These are phyloP conservation scores for Sebastes itinus DNA, from an alignment of 2,797 vertebrate species.

Conservation along the genomic window DNA sequence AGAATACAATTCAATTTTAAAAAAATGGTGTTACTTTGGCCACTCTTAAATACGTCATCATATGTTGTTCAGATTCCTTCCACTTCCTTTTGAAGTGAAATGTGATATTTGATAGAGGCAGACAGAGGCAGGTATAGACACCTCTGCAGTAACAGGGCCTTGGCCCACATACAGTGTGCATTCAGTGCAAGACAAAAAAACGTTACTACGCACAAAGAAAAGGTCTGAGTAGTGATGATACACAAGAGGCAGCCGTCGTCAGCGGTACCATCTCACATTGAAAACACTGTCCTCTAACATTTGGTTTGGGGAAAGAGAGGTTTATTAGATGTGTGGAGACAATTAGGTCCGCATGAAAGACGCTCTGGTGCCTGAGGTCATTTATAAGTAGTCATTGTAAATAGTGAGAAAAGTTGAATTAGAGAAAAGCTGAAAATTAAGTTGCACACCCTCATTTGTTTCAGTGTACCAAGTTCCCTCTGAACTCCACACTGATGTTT, in stretches of 20 bases:
- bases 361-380: not conserved
- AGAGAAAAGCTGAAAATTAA: not conserved
- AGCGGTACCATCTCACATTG: not conserved
- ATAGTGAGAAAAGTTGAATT: not conserved
- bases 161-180: not conserved
- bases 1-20: not conserved
- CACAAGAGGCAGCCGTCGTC: not conserved
- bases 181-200: slow-evolving; percentile 18
- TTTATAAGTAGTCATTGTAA: no score
- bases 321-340: not conserved
- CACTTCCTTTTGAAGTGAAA: not conserved
- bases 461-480: not conserved
- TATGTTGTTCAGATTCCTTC: not conserved
- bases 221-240: not conserved
- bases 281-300: not conserved
- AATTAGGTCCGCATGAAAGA: not conserved
- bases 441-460: not conserved
- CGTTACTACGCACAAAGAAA: not conserved
- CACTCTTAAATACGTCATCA: not conserved
- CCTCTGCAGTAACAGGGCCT: not conserved
- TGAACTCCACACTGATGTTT: not conserved
- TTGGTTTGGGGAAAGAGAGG: not conserved
- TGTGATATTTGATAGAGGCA: not conserved
- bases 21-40: not conserved
- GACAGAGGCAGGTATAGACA: not conserved